These are phyloP conservation scores for Pseudorhombus dupliciocellatus DNA, from an alignment of 2,113 vertebrate genomes.

Conservation along the genomic window DNA sequence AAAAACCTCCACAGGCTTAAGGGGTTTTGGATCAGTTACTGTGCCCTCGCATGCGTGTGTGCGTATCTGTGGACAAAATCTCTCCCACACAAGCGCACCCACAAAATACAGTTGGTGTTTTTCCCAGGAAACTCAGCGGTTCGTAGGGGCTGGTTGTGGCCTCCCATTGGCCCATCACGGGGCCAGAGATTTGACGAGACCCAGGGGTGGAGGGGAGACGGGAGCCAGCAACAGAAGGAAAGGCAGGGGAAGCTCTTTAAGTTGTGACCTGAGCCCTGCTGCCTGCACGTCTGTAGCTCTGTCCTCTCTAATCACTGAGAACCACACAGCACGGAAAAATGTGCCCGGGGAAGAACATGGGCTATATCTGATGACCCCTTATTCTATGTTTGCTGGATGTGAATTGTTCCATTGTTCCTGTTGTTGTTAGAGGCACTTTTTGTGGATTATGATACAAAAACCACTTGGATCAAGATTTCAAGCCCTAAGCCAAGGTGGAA, in stretches of 20 bases:
- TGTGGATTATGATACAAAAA: slow-evolving; percentile 31
- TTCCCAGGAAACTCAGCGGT: slow-evolving; percentile 57
- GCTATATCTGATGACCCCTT: slow-evolving; percentile 21
- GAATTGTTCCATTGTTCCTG: slow-evolving; percentile 18
- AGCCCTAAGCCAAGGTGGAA: slow-evolving; percentile 22
- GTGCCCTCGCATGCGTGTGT: neutral
- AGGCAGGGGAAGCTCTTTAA: slow-evolving; percentile 54
- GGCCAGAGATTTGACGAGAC: slow-evolving; percentile 63
- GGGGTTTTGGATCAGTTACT: slow-evolving; percentile 34
- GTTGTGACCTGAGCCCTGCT: slow-evolving; percentile 48
- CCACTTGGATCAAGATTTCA: slow-evolving; percentile 50
- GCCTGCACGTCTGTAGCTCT: slow-evolving; percentile 37
- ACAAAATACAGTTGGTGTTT: slow-evolving; percentile 49
- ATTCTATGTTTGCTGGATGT: slow-evolving; percentile 18
- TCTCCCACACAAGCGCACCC: slow-evolving; percentile 40
- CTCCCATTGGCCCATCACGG: slow-evolving; percentile 39
- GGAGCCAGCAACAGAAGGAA: slow-evolving; percentile 57
- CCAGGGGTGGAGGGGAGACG: slow-evolving; percentile 50
- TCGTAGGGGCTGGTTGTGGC: slow-evolving; percentile 36
- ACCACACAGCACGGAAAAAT: slow-evolving; percentile 23
- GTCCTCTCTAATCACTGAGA: slow-evolving; percentile 39
- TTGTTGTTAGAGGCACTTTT: slow-evolving; percentile 25
- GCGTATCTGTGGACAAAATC: slow-evolving; percentile 14
- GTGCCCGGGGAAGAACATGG: slow-evolving; percentile 22
- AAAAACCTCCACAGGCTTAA: slow-evolving; percentile 31